Evolutionary conservation across 2,888 invertebrate genomes (phyloP).

Genomic region (Lasioglossum lativentre): DNA sequence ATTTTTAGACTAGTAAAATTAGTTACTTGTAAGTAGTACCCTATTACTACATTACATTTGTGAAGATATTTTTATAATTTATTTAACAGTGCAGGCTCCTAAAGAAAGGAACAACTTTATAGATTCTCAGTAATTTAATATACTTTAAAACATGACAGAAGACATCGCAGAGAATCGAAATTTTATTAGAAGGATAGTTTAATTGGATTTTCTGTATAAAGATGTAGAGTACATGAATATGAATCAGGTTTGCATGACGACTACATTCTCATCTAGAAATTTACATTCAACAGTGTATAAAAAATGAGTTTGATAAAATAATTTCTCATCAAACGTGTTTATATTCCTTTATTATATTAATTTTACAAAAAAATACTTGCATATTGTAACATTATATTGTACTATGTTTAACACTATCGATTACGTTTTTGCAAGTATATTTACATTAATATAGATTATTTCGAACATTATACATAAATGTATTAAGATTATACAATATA

Average conservation of each 20-base stretch:
- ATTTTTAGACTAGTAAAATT: conserved; percentile 38
- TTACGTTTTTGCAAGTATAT: neutral
- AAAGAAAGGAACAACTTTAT: conserved; percentile 21
- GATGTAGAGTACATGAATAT: conserved; percentile 25
- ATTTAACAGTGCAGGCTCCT: conserved; percentile 15
- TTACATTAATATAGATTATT: neutral
- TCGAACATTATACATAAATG: conserved; percentile 1
- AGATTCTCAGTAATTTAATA: conserved; percentile 24
- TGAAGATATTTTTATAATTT: conserved; percentile 15
- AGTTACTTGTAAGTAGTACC: conserved; percentile 32
- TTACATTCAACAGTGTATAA: conserved; percentile 15
- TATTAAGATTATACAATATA: neutral
- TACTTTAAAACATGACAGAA: conserved; percentile 24
- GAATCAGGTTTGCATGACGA: conserved; percentile 25
- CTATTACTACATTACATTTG: conserved; percentile 29
- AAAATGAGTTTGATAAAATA: neutral
- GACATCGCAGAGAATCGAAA: conserved; percentile 37
- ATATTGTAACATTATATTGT: neutral
- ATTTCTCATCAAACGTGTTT: conserved; percentile 12
- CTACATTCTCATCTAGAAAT: conserved; percentile 3
- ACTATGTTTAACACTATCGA: neutral
- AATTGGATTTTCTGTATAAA: conserved; percentile 30
- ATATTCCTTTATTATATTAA: neutral
- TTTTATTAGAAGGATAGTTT: conserved; percentile 14
- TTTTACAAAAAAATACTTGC: conserved; percentile 3